Conservation (phyloP, 2,888 invertebrate genomes). For the Xestia xanthographa region DNA sequence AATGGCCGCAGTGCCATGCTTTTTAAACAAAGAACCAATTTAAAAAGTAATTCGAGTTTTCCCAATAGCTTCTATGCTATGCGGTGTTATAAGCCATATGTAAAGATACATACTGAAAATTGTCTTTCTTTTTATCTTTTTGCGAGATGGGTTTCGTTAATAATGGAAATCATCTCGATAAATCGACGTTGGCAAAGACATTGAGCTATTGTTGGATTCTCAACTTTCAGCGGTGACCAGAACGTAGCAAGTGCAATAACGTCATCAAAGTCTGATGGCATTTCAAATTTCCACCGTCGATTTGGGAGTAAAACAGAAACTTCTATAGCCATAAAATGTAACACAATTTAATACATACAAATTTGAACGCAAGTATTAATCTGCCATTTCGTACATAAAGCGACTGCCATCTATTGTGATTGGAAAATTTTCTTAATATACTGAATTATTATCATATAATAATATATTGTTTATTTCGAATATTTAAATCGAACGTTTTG, state of each 20-base stretch:
- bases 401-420: conserved; percentile 68
- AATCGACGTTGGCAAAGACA: background rate
- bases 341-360: conserved; percentile 12
- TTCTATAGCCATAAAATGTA: conserved; percentile 11
- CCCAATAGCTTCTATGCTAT: conserved; percentile 6
- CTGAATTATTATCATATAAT: conserved; percentile 58
- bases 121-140: conserved; percentile 1
- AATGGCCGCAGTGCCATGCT: conserved; percentile 39
- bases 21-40: conserved; percentile 32
- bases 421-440: conserved; percentile 51
- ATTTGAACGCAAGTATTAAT: conserved; percentile 54
- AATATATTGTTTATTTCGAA: conserved; percentile 68
- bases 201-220: background rate
- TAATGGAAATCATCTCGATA: background rate
- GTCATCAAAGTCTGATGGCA: too few relatives aligned
- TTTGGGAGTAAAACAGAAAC: background rate
- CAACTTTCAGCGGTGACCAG: background rate
- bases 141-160: background rate
- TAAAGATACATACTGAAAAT: background rate
- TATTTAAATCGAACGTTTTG: conserved; percentile 69
- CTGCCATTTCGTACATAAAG: conserved; percentile 60
- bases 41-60: conserved; percentile 4
- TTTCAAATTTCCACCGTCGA: background rate
- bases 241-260: background rate
- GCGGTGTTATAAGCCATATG: background rate